A percentile compares a stretch with the other conserved stretches of the same genome.
These are phyloP conservation scores for Nasonia oneida DNA, from an alignment of 2,888 invertebrate species.

Conservation along the genomic window DNA sequence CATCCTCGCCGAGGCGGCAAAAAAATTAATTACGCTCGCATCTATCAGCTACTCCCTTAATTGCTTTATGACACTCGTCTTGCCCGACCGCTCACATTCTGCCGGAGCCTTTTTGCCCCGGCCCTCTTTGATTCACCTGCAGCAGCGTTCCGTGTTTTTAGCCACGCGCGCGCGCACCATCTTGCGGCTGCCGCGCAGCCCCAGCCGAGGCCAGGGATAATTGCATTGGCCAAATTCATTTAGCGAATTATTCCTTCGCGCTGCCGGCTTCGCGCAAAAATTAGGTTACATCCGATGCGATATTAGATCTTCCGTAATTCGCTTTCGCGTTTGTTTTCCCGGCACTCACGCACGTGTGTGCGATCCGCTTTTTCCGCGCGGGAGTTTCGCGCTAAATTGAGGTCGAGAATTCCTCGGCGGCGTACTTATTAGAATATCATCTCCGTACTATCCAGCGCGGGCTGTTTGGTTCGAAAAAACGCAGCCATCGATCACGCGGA, in stretches of 20 bases:
- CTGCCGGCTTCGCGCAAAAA: conserved; percentile 52
- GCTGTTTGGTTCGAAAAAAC: neutral
- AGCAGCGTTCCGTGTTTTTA: conserved; percentile 39
- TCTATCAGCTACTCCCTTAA: conserved; percentile 65
- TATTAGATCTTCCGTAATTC: conserved; percentile 60
- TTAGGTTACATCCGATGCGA: conserved; percentile 56
- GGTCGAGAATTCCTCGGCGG: conserved; percentile 7
- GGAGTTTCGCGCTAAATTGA: conserved; percentile 13
- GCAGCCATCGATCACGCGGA: neutral
- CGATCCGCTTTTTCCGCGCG: neutral
- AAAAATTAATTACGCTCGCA: conserved; percentile 67
- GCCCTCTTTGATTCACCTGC: neutral
- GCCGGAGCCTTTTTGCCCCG: neutral
- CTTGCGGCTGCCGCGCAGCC: conserved; percentile 14
- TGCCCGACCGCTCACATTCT: conserved; percentile 27
- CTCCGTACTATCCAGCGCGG: neutral
- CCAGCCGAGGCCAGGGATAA: conserved; percentile 69
- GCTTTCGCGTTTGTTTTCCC: conserved; percentile 58
- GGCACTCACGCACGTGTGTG: neutral
- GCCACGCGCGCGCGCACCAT: conserved; percentile 1
- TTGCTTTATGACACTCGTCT: conserved; percentile 64
- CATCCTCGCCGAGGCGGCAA: neutral
- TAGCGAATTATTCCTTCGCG: conserved; percentile 70
- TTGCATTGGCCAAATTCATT: conserved; percentile 73
- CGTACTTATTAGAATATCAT: neutral